A percentile compares a stretch with the other conserved stretches of the same genome.
Evolutionary conservation across 2,888 invertebrate species (phyloP).

Genomic region (Coecobrya sp.): DNA sequence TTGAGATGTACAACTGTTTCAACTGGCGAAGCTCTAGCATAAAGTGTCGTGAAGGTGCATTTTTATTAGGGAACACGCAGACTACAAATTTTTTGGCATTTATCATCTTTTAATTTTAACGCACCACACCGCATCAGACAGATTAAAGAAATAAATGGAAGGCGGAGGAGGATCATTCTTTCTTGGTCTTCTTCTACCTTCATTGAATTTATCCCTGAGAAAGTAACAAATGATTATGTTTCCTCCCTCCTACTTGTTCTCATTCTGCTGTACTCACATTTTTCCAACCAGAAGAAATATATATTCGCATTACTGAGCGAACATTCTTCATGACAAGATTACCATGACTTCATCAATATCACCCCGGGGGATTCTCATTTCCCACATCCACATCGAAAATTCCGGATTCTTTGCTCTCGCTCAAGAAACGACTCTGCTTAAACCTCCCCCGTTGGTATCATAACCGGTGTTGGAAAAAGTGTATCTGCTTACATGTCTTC

Average conservation of each 20-base stretch:
- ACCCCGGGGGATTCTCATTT: slow-evolving; percentile 83
- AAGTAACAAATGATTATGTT: slow-evolving; percentile 70
- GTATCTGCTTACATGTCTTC: not conserved
- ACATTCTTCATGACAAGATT: slow-evolving; percentile 81
- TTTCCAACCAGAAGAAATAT: slow-evolving; percentile 87
- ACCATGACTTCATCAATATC: slow-evolving; percentile 86
- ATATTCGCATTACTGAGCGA: not conserved
- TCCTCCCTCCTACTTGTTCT: slow-evolving; percentile 44
- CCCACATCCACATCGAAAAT: slow-evolving; percentile 73
- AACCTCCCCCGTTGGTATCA: not conserved
- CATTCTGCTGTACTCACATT: not conserved
- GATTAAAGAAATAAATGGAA: slow-evolving; percentile 32
- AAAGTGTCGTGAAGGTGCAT: not conserved
- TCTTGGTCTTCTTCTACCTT: not conserved
- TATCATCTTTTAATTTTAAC: slow-evolving; percentile 53
- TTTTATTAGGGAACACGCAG: not conserved
- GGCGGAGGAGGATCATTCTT: slow-evolving; percentile 15
- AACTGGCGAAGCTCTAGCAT: not conserved
- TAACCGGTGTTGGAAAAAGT: not conserved
- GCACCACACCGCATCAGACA: not conserved
- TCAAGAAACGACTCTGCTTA: not conserved
- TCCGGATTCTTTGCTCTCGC: slow-evolving; percentile 61
- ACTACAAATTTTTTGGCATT: slow-evolving; percentile 9
- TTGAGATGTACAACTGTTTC: slow-evolving; percentile 15
- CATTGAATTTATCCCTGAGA: slow-evolving; percentile 45